A percentile compares a stretch with the other conserved stretches of the same genome.
Evolutionary conservation across 2,797 vertebrate genomes (phyloP).

Genomic region (Myiothlypis chrysogaster): DNA sequence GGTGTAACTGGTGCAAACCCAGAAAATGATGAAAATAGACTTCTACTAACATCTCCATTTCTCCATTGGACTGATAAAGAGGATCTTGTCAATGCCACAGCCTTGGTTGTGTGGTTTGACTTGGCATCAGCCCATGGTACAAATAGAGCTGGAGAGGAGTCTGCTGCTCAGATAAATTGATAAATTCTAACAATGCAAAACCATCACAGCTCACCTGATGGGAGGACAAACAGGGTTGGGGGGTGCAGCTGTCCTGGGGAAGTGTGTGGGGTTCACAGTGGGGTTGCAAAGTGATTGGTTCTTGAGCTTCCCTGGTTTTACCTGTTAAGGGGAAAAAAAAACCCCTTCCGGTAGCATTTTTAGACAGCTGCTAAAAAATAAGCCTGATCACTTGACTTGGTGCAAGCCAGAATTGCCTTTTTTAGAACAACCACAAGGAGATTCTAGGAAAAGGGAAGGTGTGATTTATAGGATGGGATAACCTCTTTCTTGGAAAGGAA

Average conservation of each 20-base stretch:
- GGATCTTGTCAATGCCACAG: background rate
- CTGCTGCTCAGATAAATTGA: background rate
- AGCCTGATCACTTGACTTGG: background rate
- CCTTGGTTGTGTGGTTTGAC: background rate
- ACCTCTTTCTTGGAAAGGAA: background rate
- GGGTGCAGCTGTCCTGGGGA: background rate
- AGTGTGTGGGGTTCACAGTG: background rate
- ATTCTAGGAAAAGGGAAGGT: background rate
- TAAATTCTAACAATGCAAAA: background rate
- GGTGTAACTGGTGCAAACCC: background rate
- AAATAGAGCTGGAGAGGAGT: background rate
- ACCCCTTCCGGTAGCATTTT: accelerated
- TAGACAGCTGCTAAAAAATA: background rate
- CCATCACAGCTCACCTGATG: background rate
- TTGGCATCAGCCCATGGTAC: background rate
- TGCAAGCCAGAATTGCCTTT: background rate
- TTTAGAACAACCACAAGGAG: background rate
- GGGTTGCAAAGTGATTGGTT: background rate
- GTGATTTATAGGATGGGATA: background rate
- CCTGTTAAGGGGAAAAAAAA: background rate
- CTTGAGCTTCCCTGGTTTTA: background rate
- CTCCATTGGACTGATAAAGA: background rate
- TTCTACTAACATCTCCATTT: background rate
- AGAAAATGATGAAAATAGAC: conserved; percentile 25
- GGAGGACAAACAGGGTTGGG: background rate